Base-by-base conservation (phyloP, 1,140 invertebrate genomes). In the Drosophila sp. region DNA sequence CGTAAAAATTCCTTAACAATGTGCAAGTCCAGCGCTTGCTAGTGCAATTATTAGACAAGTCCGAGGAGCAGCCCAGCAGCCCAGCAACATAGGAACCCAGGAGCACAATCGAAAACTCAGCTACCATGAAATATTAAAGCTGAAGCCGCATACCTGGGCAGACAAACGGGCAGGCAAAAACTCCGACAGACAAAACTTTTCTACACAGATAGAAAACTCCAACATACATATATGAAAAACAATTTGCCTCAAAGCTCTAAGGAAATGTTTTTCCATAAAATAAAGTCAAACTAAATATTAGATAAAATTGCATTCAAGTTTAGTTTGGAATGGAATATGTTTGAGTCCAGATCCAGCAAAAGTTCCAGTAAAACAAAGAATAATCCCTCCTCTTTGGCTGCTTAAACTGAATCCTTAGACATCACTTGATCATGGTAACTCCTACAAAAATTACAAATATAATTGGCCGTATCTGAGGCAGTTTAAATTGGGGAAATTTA, bases 91-190 rank as follows among this genome's bases (percentile, higher is more conserved):
- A 17, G 17, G 17, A 17, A 17, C 17, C 54, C 56, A 50, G 57
- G 57, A 86, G 76, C 70, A 89, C 84, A 89, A 89, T 87, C 79
- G 84, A 89, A 78, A 87, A 89, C 70, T 72, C 80, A 74, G 79
- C 76, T 69, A 89, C 76, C 83, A 80, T 87, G 76, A 87, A 89
- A 87, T 87, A 87, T 87, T 87, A 86, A 87, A 86, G 84, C 65
- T 66, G 35, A 70, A 40, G 66, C 66, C 41, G 47, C 77, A 66
- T 60, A 62, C 40, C n/a, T 55, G 30, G 55, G 40, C 73, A 50
- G 61, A 5, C 27, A 35, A 17, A 60, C 23, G 7, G 23, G 3
- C 44, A 10, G 7, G 8, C 17, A 38, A 23, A 58, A 17, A 40
- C 3, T 2, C 23, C 3, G 10, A n/a, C 32, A 61, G 3, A 10